Base-by-base conservation (phyloP, 2,797 vertebrate genomes). In the Agapornis canus region DNA sequence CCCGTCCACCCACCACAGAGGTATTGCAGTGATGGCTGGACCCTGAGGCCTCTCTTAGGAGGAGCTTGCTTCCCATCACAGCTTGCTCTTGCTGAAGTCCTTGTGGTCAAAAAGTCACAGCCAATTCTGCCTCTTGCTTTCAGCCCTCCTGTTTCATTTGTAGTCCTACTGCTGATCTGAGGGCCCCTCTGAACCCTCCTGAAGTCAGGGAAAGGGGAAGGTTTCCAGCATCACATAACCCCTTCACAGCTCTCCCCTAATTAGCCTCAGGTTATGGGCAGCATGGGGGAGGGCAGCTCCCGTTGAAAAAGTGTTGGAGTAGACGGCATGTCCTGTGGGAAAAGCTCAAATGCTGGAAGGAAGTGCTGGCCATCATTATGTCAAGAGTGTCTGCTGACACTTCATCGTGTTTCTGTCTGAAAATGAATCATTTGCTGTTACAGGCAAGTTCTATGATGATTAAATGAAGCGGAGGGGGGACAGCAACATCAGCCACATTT, bases 371-470 rank as follows among this genome's bases (percentile, higher is more conserved):
- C 26, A 42, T 60, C 21, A 0, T 83, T 84, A 43, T 56, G 80
- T 92, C 90, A 92, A 42, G 23, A 51, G 80, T 54, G 59, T 79
- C 70, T 84, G 66, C 82, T 94, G 80, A 72, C 70, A 45, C 90
- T 65, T 91, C 56, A 63, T 91, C 11, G 6, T 25, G 21, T 76
- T 84, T 76, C 59, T 91, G 6, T 72, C 80, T 86, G 85, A 88
- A 94, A 94, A 86, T 72, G 19, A 91, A 91, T 94, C 6, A 83
- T 65, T 81, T 86, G 69, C 43, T 82, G 59, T 63, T 88, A 48
- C 37, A 83, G 71, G n/a, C 39, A 79, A 82, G 45, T 86, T 81
- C 25, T 72, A 69, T 59, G 25, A 76, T 72, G 29, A 76, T 79
- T 82, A 90, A 93, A 79, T 63, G 49, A 84, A 66, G 37, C 0